These are phyloP conservation scores for Lithophane socia DNA, from an alignment of 2,888 invertebrate genomes.

Conservation along the genomic window DNA sequence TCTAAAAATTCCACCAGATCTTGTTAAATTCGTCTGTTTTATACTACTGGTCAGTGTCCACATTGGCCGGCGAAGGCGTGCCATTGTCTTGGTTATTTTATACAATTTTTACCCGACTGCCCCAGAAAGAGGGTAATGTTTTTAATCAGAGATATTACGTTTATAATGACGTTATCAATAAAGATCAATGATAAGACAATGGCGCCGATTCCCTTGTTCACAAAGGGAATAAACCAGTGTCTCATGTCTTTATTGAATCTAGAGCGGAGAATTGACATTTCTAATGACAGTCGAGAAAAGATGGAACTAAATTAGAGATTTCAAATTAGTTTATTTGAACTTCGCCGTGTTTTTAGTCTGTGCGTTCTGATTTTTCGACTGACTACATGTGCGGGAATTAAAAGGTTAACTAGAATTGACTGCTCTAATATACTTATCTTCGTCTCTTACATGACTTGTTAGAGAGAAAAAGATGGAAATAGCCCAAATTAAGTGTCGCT, in stretches of 20 bases:
- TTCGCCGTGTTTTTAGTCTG: neutral
- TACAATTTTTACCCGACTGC: neutral
- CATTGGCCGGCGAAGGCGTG: conserved; percentile 34
- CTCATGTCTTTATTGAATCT: neutral
- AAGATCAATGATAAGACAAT: conserved; percentile 5
- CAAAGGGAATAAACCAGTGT: neutral
- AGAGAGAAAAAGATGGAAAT: neutral
- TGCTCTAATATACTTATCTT: neutral
- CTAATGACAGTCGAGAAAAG: neutral
- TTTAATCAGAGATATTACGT: neutral
- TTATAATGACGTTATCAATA: conserved; percentile 9
- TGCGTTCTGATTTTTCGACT: neutral
- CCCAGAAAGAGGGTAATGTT: no score
- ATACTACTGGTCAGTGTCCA: conserved; percentile 37
- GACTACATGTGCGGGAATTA: neutral
- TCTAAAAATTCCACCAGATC: conserved; percentile 73
- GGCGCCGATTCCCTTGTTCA: neutral
- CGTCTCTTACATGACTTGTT: neutral
- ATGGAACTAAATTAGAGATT: neutral
- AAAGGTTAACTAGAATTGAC: neutral
- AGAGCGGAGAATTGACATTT: neutral
- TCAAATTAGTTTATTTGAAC: neutral
- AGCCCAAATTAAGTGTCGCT: neutral
- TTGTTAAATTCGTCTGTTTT: conserved; percentile 57
- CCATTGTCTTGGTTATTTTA: conserved; percentile 8